Base-by-base conservation (phyloP, 2,888 invertebrate species). In the Corythucha ciliata region DNA sequence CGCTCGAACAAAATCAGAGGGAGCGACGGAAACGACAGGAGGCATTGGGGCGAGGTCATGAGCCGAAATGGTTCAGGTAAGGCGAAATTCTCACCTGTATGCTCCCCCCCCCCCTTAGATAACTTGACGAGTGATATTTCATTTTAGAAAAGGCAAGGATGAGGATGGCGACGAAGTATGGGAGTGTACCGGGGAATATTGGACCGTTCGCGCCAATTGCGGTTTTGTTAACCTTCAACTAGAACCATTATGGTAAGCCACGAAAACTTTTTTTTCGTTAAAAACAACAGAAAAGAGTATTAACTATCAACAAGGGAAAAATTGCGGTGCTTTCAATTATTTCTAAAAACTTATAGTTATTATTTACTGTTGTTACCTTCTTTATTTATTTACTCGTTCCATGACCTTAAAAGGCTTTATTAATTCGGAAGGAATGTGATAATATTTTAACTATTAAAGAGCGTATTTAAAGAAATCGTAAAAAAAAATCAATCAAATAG, bases 121-220 rank as follows among this genome's bases (percentile, higher is more conserved):
- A 37, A 37, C 16, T 16, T 14, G 8, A 10, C 3, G 12, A 20
- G 21, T 37, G 22, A 4, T 20, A 5, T 6, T 44, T 27, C 3
- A 22, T 48, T 41, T 1, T 45, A 53, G 55, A 8, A 52, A 51
- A 37, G 37, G 20, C 36, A 26, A 42, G 4, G 51, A 64, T 29
- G 60, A 57, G n/a, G 72, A 70, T 25, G 67, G 64, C 26, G 76
- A 78, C 54, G 82, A 82, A 63, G 70, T 69, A 49, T 86, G 81
- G 80, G 76, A 79, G 63, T 85, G 79, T 70, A 78, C 74, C 58
- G 78, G 80, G 46, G 79, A 79, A 65, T 87, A 87, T 68, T 87
- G 86, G 86, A 79, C 80, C 62, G 71, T 72, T 56, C 67, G 78
- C 32, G 79, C 80, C 59, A 78, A 75, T 59, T 77, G 76, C 1